These are phyloP conservation scores for Aselliscus stoliczkanus DNA, from an alignment of 2,797 vertebrate genomes.

Conservation along the genomic window DNA sequence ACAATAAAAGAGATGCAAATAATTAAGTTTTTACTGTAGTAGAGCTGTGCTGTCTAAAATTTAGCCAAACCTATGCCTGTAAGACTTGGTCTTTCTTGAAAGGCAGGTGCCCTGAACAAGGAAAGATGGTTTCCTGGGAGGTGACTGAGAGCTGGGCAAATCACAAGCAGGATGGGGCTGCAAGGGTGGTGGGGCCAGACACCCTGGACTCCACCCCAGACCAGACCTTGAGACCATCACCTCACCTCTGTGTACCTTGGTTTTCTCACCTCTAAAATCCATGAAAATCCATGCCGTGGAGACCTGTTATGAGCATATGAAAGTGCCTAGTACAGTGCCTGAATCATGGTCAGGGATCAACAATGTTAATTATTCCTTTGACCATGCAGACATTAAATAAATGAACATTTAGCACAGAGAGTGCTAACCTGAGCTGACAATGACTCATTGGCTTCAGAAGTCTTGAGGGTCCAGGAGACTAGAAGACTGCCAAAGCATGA, in stretches of 20 bases:
- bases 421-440: not conserved
- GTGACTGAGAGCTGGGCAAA: constrained; percentile 9
- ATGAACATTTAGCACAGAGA: not conserved
- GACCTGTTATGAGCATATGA: not conserved
- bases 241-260: not conserved
- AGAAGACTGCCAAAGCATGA: not conserved
- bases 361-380: not conserved
- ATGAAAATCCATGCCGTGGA: not conserved
- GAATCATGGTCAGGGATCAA: not conserved
- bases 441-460: not conserved
- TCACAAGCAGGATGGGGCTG: not conserved
- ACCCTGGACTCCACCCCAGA: not conserved
- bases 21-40: constrained; percentile 56
- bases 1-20: not conserved
- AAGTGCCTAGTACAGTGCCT: not conserved
- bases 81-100: not conserved
- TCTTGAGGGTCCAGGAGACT: not conserved
- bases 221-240: not conserved
- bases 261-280: not conserved
- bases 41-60: constrained; percentile 31
- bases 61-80: not conserved
- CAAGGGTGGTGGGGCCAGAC: not conserved
- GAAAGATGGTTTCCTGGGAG: not conserved
- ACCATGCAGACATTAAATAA: not conserved
- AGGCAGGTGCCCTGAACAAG: not conserved